Base-by-base conservation (phyloP, 2,888 invertebrate species). In the Xanthorhoe spadicearia region DNA sequence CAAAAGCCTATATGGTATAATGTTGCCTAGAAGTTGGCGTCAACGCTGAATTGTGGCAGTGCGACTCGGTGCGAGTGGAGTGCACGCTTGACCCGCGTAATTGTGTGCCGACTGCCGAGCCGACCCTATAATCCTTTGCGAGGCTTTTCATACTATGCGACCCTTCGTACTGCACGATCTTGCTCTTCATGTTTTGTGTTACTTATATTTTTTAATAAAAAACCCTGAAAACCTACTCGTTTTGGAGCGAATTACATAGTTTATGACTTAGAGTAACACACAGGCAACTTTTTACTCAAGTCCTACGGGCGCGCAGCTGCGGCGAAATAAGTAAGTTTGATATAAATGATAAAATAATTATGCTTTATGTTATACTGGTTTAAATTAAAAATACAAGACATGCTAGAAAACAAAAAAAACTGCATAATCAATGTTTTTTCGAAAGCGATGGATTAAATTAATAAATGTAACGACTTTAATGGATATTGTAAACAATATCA, bases 11-110 rank as follows among this genome's bases (percentile, higher is more conserved):
- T 58, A 58, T 46, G 53, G 49, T 60, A 52, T 48, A 55, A 68
- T 60, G 17, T 50, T 63, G 54, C 28, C 52, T 51, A 15, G 48
- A 15, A 59, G 61, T 35, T 64, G 38, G 69, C 67, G 69, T 64
- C 68, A 58, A 59, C 52, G 63, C 66, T 69, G 69, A 65, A 77
- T 80, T 76, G 81, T 81, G 77, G 79, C 76, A 74, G 77, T 62
- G 66, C 68, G 61, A 60, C 60, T 78, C 35, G 49, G 58, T 64
- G 74, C 76, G 77, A 77, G 78, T 78, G 77, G 78, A 79, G 83
- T 74, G 83, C 85, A 86, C 87, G 87, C 85, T 86, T 85, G 89
- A 87, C 87, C 88, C 78, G 80, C 83, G 88, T 89, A 88, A 89
- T 89, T 89, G 88, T 87, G 84, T 77, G 83, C 83, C 75, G 83